These are phyloP conservation scores for Salmo trutta DNA, from an alignment of 2,797 vertebrate species.

Conservation along the genomic window DNA sequence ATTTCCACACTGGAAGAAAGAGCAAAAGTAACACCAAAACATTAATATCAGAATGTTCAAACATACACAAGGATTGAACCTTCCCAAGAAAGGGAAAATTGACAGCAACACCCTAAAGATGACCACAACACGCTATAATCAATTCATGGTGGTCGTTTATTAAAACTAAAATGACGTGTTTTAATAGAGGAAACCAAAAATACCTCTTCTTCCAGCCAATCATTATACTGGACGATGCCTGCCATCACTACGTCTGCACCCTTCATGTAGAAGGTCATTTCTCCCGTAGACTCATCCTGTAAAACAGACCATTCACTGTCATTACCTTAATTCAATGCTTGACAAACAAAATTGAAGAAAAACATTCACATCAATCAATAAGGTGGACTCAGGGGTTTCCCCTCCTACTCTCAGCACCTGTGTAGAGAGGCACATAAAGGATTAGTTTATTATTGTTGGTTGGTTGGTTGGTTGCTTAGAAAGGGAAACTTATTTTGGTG, in stretches of 20 bases:
- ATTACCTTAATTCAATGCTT: background rate
- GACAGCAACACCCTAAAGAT: background rate
- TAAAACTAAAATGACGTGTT: background rate
- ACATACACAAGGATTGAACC: background rate
- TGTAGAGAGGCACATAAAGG: background rate
- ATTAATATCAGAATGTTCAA: background rate
- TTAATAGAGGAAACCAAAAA: background rate
- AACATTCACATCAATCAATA: background rate
- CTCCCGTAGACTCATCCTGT: constrained; percentile 93
- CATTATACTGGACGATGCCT: constrained; percentile 96
- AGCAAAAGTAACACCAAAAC: background rate
- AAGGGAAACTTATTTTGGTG: constrained; percentile 53
- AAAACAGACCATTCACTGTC: constrained; percentile 7
- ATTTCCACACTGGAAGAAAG: constrained; percentile 87
- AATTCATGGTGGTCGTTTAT: background rate
- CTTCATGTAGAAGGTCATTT: constrained; percentile 98
- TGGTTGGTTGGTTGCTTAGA: constrained; percentile 55
- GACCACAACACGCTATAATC: background rate
- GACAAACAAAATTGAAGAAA: background rate
- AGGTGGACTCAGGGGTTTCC: background rate
- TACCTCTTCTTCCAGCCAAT: constrained; percentile 99
- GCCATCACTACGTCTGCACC: constrained; percentile 97
- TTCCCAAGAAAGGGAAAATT: background rate
- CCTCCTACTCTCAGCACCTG: background rate
- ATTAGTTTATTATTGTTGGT: constrained; percentile 37